Conservation (phyloP, 1,140 invertebrate genomes). For the Hetaerina americana region DNA sequence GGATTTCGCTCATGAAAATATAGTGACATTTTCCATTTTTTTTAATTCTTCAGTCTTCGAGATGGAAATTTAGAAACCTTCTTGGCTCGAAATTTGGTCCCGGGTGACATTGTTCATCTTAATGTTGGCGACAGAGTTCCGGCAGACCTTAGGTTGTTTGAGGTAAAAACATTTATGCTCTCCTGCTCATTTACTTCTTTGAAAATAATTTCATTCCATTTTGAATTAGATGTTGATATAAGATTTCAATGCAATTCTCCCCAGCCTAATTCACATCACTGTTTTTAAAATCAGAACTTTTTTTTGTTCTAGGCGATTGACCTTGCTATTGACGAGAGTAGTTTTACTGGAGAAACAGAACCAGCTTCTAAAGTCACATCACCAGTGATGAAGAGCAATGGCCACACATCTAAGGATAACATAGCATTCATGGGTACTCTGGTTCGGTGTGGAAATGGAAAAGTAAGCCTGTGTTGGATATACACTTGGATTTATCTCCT, state of each 20-base stretch:
- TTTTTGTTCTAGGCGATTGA: slow-evolving; percentile 46
- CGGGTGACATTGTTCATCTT: slow-evolving; percentile 91
- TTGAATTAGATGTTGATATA: neutral
- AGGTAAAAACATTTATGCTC: slow-evolving; percentile 41
- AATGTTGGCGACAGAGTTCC: slow-evolving; percentile 93
- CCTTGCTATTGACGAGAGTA: slow-evolving; percentile 92
- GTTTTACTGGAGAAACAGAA: slow-evolving; percentile 94
- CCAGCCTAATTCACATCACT: too few species aligned
- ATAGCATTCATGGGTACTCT: slow-evolving; percentile 98
- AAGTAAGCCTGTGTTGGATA: slow-evolving; percentile 46
- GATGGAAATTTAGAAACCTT: slow-evolving; percentile 82
- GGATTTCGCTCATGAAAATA: too few species aligned
- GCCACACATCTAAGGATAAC: slow-evolving; percentile 68
- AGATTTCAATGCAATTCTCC: neutral
- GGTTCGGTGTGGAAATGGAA: slow-evolving; percentile 91
- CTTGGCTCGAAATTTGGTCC: slow-evolving; percentile 87
- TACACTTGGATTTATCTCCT: too few species aligned
- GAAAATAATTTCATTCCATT: neutral
- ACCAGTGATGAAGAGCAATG: slow-evolving; percentile 47
- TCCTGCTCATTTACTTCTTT: neutral
- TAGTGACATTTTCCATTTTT: too few species aligned
- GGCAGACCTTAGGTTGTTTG: slow-evolving; percentile 86
- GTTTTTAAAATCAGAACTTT: too few species aligned
- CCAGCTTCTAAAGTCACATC: slow-evolving; percentile 55
- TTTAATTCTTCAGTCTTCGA: slow-evolving; percentile 62